Evolutionary conservation across 2,888 invertebrate species (phyloP), one percentile per base, ranked within the genome.

Genomic region (Drosophila merina): DNA sequence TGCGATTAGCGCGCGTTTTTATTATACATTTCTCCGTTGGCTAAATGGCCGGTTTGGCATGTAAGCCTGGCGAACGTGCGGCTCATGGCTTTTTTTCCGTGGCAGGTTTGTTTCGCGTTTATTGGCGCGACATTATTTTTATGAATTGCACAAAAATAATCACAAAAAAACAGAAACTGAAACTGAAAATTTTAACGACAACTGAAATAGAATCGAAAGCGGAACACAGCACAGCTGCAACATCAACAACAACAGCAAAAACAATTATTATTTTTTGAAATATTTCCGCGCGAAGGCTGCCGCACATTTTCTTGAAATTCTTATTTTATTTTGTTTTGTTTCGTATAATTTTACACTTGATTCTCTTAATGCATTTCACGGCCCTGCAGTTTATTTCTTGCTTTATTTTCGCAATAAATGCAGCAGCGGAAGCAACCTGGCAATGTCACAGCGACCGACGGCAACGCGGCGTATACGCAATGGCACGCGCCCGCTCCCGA

Each of bases 391-490:
- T 58, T 49, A 4, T 28, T 49, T 58, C 31, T 4, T 33, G 31
- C 26, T 12, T 36, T 20, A 14, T 30, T 31, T 49, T 8, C 31
- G 54, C 54, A 52, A 25, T 44, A 25, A 42, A n/a, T 42, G 51
- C 57, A 71, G 51, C 57, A 71, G 72, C 83, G 86, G 87, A 83
- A 87, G 87, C 82, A 59, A 80, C 69, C 79, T 74, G 74, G 56
- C 69, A 67, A 74, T 74, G 74, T 58, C 75, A 58, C 47, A 25
- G 57, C 67, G 57, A 47, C 57, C 57, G 67, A 57, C 64, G 72
- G 57, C 57, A 51, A 76, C 69, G 84, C 58, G 74, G 86, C 86
- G 86, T 84, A 84, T 82, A 86, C 81, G 87, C 81, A 84, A 86
- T 72, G 81, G 85, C 81, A 84, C 78, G 87, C 87, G 84, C 79